These are phyloP conservation scores for Falco peregrinus DNA, from an alignment of 2,797 vertebrate genomes.

Conservation along the genomic window DNA sequence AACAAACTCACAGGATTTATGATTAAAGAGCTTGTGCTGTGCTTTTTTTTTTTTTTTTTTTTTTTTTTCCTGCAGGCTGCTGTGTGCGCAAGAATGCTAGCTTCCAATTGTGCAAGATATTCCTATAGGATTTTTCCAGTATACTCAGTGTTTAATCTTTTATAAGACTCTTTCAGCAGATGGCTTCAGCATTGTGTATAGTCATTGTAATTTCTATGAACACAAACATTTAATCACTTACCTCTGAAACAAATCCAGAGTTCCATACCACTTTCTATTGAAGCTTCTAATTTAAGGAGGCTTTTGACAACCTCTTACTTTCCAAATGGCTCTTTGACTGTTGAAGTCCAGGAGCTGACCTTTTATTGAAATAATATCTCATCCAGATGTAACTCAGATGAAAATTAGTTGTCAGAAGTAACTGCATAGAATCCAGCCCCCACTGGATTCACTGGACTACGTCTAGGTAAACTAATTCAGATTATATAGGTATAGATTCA, in stretches of 20 bases:
- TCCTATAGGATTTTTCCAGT: not conserved
- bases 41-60: not conserved
- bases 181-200: constrained; percentile 1
- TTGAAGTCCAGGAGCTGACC: not conserved
- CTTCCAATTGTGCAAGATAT: not conserved
- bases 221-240: not conserved
- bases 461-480: not conserved
- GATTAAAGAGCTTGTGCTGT: not conserved
- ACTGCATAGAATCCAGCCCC: not conserved
- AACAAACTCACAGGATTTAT: not conserved
- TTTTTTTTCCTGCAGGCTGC: not conserved
- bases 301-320: not conserved
- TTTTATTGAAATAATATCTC: not conserved
- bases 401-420: not conserved
- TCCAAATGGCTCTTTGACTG: not conserved
- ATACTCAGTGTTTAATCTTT: constrained; percentile 33
- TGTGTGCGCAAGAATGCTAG: not conserved
- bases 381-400: not conserved
- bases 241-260: not conserved
- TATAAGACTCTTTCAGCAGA: not conserved
- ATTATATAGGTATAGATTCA: not conserved
- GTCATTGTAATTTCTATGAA: constrained; percentile 21
- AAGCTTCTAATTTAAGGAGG: not conserved
- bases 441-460: not conserved
- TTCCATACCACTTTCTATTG: not conserved